Base-by-base conservation (phyloP, 1,140 invertebrate genomes). In the Triops cancriformis region DNA sequence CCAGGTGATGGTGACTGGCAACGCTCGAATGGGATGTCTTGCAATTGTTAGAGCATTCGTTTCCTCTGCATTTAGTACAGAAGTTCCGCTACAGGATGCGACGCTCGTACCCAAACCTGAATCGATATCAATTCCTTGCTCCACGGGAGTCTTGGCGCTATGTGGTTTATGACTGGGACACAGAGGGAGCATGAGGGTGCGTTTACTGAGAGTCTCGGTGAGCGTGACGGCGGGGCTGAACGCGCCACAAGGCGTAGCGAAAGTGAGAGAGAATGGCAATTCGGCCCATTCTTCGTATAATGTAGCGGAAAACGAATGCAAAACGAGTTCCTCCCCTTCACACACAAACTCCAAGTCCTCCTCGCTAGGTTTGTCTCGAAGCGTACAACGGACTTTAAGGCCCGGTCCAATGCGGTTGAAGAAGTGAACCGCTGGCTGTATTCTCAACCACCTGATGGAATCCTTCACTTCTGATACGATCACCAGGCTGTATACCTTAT, bases 1-100 rank as follows among this genome's bases (percentile, higher is more conserved):
- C 73, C 76, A 77, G 26, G 82, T 82, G 12, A 83, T n/a, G 26
- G 82, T 76, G 37, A 81, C 80, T 27, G 82, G 80, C 51, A 78
- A 51, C 27, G 80, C 81, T 12, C 79, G 76, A 23, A 79, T 42
- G 41, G 45, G 51, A 51, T 26, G 80, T 79, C 14, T 80, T 42
- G 37, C 76, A 78, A 11, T 18, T 12, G 10, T 64, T 64, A 12
- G 18, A 6, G 51, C 31, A 37, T 37, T 7, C 5, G 51, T 64
- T 64, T 23, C 18, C 6, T 6, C 14, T 64, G 14, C 51, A 6
- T 23, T 64, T 23, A 1, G 14, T 23, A 64, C 10, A 1, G 6
- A 81, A 18, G 27, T 43, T 73, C 12, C 74, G 45, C 26, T 76
- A 31, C 12, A 23, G 51, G 51, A 64, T 6, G 51, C 10, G 14